These are phyloP conservation scores for Campylomormyrus numenius DNA, from an alignment of 2,113 vertebrate genomes.

Conservation along the genomic window DNA sequence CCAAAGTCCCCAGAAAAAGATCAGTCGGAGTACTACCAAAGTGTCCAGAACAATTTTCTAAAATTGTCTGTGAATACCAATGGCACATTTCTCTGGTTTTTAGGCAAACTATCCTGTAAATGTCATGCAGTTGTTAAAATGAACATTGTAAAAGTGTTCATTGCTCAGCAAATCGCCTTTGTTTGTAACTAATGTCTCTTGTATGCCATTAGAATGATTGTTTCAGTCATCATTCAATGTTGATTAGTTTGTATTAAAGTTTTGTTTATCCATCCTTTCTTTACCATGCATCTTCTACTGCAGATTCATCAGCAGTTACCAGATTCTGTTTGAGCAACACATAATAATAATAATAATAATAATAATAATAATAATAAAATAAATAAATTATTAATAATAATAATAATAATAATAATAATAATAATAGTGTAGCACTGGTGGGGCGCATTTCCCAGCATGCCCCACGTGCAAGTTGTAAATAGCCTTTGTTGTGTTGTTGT, in stretches of 20 bases:
- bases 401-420: no score
- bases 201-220: not conserved
- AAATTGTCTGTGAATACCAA: not conserved
- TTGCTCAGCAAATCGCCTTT: not conserved
- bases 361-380: no score
- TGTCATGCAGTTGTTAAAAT: not conserved
- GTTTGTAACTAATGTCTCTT: not conserved
- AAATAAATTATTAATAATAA: no score
- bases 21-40: not conserved
- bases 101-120: not conserved
- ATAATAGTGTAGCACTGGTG: no score
- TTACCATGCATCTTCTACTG: not conserved
- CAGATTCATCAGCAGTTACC: not conserved
- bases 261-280: not conserved
- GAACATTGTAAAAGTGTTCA: not conserved
- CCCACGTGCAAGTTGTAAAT: no score
- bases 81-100: not conserved
- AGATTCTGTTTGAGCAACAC: not conserved
- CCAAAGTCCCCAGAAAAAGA: not conserved
- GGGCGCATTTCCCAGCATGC: no score
- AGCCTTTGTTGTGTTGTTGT: no score
- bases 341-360: no score
- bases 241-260: not conserved
- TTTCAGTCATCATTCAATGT: not conserved
- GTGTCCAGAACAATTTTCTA: not conserved